A percentile compares a stretch with the other conserved stretches of the same genome.
phyloP scores from a whole-genome alignment of 2,888 invertebrate species.

The Ochropleura leucogaster region DNA sequence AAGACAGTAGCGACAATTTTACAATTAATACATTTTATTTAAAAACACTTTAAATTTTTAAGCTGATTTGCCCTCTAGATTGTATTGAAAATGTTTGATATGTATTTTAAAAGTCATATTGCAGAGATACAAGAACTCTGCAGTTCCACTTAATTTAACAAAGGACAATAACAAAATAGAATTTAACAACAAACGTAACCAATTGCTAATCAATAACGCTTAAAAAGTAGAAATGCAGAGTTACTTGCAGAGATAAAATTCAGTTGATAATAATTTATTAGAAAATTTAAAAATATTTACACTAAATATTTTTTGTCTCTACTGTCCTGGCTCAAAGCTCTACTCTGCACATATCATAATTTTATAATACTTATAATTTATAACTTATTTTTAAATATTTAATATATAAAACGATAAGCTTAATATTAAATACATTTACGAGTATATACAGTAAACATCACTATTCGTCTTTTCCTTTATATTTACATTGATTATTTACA shows the following conservation, averaged over 20 bases:
- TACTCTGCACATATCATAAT: constrained; percentile 69
- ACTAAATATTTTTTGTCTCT: constrained; percentile 64
- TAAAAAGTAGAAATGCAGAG: constrained; percentile 47
- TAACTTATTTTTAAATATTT: constrained; percentile 65
- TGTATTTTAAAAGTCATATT: constrained; percentile 60
- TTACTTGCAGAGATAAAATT: constrained; percentile 35
- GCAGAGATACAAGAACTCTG: constrained; percentile 38
- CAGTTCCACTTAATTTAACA: constrained; percentile 36
- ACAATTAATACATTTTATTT: constrained; percentile 37
- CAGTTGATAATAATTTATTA: constrained; percentile 26
- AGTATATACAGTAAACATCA: constrained; percentile 84
- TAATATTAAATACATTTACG: constrained; percentile 66
- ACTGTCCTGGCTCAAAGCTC: constrained; percentile 85
- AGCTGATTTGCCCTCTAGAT: constrained; percentile 35
- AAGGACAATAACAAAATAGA: constrained; percentile 25
- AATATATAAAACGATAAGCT: constrained; percentile 67
- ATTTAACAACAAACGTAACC: constrained; percentile 30
- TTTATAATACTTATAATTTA: constrained; percentile 44
- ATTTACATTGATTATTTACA: constrained; percentile 66
- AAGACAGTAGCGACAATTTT: constrained; percentile 77
- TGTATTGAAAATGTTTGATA: constrained; percentile 58
- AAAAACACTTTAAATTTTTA: constrained; percentile 36
- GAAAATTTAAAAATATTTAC: constrained; percentile 37
- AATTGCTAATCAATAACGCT: constrained; percentile 20
- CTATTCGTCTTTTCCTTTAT: constrained; percentile 81